These are phyloP conservation scores for Peromyscus aztecus DNA, from an alignment of 2,797 vertebrate genomes.

Conservation along the genomic window DNA sequence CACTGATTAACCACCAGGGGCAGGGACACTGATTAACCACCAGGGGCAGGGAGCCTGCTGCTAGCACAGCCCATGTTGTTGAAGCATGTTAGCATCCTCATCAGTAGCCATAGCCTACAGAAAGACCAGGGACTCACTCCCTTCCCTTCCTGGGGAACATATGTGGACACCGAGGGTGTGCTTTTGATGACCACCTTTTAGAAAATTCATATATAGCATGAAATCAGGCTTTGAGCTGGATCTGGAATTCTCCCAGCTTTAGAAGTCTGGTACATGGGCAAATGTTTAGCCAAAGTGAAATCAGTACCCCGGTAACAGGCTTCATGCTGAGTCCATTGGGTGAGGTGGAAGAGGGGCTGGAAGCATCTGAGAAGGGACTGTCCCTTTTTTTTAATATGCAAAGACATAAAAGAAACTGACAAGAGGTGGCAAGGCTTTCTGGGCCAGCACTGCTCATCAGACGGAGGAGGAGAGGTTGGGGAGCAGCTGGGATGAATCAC, in stretches of 20 bases:
- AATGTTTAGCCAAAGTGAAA: not conserved
- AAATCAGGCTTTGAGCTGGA: not conserved
- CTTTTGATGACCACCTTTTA: constrained; percentile 47
- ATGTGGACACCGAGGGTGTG: constrained; percentile 1
- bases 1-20: no score
- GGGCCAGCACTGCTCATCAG: not conserved
- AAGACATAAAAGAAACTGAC: not conserved
- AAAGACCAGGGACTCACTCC: not conserved
- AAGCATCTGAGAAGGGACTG: not conserved
- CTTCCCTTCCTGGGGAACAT: constrained; percentile 20
- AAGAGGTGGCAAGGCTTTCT: not conserved
- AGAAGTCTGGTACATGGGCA: not conserved
- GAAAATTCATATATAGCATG: not conserved
- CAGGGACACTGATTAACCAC: no score
- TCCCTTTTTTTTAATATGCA: not conserved
- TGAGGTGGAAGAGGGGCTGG: not conserved
- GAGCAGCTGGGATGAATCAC: not conserved
- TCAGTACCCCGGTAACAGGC: not conserved
- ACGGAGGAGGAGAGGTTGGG: not conserved
- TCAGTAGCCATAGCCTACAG: constrained; percentile 43
- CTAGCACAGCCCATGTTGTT: not conserved
- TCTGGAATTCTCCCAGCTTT: not conserved
- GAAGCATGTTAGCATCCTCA: constrained; percentile 23
- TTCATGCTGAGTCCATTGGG: not conserved
- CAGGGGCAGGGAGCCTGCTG: not conserved